phyloP scores from a whole-genome alignment of 2,113 vertebrate genomes.

The Romanogobio albipinnatus region DNA sequence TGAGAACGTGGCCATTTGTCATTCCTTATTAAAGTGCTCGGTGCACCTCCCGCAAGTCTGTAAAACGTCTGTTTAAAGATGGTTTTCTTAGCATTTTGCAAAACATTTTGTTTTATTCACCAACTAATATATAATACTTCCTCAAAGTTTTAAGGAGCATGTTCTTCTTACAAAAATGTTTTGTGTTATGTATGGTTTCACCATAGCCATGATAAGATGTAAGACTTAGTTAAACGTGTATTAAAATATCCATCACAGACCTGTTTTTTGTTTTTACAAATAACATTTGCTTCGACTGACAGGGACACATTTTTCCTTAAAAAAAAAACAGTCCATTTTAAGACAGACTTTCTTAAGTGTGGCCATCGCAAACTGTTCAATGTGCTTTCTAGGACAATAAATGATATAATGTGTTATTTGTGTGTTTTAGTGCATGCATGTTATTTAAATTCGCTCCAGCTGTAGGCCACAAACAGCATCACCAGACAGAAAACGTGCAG shows the following conservation, averaged over 20 bases:
- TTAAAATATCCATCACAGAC: neutral
- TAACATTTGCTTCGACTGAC: neutral
- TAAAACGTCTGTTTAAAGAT: neutral
- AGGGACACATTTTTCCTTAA: neutral
- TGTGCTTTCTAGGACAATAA: conserved; percentile 9
- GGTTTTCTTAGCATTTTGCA: neutral
- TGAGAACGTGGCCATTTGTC: neutral
- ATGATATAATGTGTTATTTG: conserved; percentile 4
- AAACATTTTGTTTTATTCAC: neutral
- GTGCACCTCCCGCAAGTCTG: conserved; percentile 5
- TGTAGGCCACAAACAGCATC: conserved; percentile 88
- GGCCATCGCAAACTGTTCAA: neutral
- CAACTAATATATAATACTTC: conserved; percentile 2
- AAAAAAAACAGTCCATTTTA: neutral
- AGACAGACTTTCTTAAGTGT: neutral
- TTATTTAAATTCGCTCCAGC: conserved; percentile 89
- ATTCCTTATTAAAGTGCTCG: conserved; percentile 29
- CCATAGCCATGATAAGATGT: neutral
- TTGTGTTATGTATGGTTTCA: conserved; percentile 3
- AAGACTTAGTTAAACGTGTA: neutral
- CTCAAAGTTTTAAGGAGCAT: neutral
- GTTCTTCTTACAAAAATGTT: neutral
- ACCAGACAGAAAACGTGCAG: conserved; percentile 89
- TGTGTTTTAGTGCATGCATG: conserved; percentile 23
- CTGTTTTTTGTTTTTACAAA: neutral